phyloP scores from a whole-genome alignment of 2,888 invertebrate genomes.

The Serripes groenlandicus region DNA sequence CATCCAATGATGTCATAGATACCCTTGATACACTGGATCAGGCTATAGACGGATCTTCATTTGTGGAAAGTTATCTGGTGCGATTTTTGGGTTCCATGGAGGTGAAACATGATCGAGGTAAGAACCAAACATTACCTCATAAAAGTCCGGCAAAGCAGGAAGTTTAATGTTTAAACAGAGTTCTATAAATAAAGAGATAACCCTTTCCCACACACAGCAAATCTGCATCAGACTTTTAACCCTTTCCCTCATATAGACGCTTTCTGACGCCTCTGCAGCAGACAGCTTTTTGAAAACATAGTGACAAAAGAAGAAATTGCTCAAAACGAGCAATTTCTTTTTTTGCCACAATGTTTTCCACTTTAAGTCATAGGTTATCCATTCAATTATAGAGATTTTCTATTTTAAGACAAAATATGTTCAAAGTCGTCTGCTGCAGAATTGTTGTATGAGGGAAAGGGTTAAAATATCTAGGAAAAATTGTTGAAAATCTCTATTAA shows the following conservation, averaged over 20 bases:
- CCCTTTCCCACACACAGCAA: background rate
- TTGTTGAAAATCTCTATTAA: too few species aligned
- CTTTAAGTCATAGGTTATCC: too few species aligned
- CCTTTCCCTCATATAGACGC: background rate
- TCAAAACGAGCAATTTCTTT: background rate
- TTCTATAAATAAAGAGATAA: background rate
- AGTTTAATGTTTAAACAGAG: background rate
- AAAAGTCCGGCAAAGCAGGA: background rate
- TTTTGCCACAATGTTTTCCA: background rate
- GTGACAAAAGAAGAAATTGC: background rate
- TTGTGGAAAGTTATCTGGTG: slow-evolving; percentile 85
- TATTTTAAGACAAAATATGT: too few species aligned
- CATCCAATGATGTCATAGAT: slow-evolving; percentile 78
- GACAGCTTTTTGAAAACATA: background rate
- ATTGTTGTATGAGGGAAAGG: too few species aligned
- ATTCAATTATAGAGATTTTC: too few species aligned
- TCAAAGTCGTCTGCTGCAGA: too few species aligned
- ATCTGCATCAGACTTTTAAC: background rate
- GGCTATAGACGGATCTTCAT: slow-evolving; percentile 80
- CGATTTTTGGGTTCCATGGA: slow-evolving; percentile 87
- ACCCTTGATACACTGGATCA: slow-evolving; percentile 75
- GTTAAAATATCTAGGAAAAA: too few species aligned
- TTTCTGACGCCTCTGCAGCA: background rate
- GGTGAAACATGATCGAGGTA: slow-evolving; percentile 85
- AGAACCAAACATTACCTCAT: background rate